A percentile compares a stretch with the other conserved stretches of the same genome.
These are phyloP conservation scores for Acrossocheilus fasciatus DNA, from an alignment of 2,797 vertebrate genomes.

Conservation along the genomic window DNA sequence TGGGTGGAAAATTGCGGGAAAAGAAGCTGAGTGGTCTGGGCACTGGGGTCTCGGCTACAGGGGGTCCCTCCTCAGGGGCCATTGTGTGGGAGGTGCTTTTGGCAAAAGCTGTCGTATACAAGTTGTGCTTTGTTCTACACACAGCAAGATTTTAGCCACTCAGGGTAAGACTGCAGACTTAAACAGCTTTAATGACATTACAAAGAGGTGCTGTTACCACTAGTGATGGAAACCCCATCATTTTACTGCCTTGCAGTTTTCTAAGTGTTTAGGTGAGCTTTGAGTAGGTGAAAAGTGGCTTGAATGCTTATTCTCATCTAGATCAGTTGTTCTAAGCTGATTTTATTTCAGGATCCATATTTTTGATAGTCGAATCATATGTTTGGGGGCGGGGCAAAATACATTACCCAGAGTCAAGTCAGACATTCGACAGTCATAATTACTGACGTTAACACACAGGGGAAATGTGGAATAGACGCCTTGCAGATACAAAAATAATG, in stretches of 20 bases:
- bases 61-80: conserved; percentile 71
- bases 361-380: not conserved
- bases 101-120: conserved; percentile 56
- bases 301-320: not conserved
- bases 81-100: conserved; percentile 68
- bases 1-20: conserved; percentile 84
- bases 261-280: conserved; percentile 5
- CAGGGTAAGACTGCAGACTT: conserved; percentile 61
- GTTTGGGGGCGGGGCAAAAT: too few relatives aligned
- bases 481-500: too few relatives aligned
- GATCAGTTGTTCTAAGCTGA: not conserved
- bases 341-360: not conserved
- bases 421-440: too few relatives aligned
- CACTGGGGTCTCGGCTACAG: conserved; percentile 65
- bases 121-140: conserved; percentile 76
- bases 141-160: conserved; percentile 69
- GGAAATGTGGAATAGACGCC: too few relatives aligned
- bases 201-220: conserved; percentile 37
- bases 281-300: not conserved
- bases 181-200: conserved; percentile 52
- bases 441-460: too few relatives aligned
- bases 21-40: conserved; percentile 74
- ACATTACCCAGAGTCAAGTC: too few relatives aligned
- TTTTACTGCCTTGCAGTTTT: conserved; percentile 24
- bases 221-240: conserved; percentile 9